Evolutionary conservation across 2,888 invertebrate genomes (phyloP).

Genomic region (Ctena decussata): DNA sequence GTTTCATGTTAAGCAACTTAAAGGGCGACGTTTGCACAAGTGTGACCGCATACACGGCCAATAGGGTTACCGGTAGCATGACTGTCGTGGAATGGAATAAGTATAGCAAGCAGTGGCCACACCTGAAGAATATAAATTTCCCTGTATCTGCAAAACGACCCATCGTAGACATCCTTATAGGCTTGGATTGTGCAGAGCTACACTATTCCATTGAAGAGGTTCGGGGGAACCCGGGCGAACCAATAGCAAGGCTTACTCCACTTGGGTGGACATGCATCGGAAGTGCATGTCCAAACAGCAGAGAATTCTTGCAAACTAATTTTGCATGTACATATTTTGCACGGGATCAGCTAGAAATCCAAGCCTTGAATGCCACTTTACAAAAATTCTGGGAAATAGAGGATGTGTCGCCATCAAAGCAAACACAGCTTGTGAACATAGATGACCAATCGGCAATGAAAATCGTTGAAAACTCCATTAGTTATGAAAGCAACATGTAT

Average conservation of each 20-base stretch:
- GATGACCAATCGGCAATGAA: background rate
- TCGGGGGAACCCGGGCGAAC: background rate
- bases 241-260: slow-evolving; percentile 17
- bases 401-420: background rate
- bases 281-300: background rate
- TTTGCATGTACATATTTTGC: slow-evolving; percentile 7
- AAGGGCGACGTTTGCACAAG: background rate
- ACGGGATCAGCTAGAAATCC: background rate
- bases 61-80: slow-evolving; percentile 19
- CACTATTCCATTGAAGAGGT: slow-evolving; percentile 3
- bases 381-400: slow-evolving; percentile 40
- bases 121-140: slow-evolving; percentile 20
- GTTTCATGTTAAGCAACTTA: background rate
- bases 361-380: background rate
- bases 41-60: slow-evolving; percentile 10
- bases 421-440: background rate
- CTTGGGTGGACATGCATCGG: slow-evolving; percentile 31
- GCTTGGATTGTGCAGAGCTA: slow-evolving; percentile 10
- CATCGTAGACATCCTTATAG: slow-evolving; percentile 19
- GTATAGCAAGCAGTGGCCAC: background rate
- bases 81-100: slow-evolving; percentile 2
- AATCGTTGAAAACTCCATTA: slow-evolving; percentile 14
- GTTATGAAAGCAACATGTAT: slow-evolving; percentile 12
- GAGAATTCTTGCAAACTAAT: background rate
- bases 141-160: background rate